Evolutionary conservation across 1,140 invertebrate genomes (phyloP), one percentile per base, ranked within the genome.

Genomic region (Ridgeia piscesae): DNA sequence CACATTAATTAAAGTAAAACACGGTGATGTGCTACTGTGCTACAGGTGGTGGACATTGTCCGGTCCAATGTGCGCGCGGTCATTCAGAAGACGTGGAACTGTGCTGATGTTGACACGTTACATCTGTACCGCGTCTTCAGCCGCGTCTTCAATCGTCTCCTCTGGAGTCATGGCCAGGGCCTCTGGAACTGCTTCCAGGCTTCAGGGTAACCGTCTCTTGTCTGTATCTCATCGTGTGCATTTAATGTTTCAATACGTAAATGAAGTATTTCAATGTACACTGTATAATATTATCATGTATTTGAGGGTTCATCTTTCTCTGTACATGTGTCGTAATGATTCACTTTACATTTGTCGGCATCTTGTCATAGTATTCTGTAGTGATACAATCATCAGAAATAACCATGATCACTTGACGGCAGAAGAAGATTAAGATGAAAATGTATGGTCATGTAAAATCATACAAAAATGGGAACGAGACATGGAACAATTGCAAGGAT

Each of bases 101-200:
- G 93, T 58, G 91, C 94, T 8, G 95, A 96, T 92, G 94, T 95
- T 27, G 95, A 96, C 33, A 94, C 93, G 92, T 93, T 96, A 17
- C 94, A 94, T 11, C 91, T 96, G 17, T 95, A 94, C 92, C 94
- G 95, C n/a, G 95, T 96, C 50, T 95, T 96, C 93, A 94, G 93
- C 89, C 94, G 95, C 21, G 94, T 96, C 35, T 95, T 96, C 93
- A 96, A 95, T 93, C 93, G 95, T 33, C 92, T 96, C 42, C 93
- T 96, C 9, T 96, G 95, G 95, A 95, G 95, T 92, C 95, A 96
- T 94, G 96, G 96, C 34, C 95, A 96, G 91, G 96, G 96, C 17
- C 93, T 96, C 35, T 96, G 95, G 95, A 95, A 95, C 93, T 96
- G 95, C 92, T 96, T 96, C 92, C 93, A 94, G n/a, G 91, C 93